phyloP scores from a whole-genome alignment of 2,888 invertebrate genomes.

The Gastrophysa polygoni region DNA sequence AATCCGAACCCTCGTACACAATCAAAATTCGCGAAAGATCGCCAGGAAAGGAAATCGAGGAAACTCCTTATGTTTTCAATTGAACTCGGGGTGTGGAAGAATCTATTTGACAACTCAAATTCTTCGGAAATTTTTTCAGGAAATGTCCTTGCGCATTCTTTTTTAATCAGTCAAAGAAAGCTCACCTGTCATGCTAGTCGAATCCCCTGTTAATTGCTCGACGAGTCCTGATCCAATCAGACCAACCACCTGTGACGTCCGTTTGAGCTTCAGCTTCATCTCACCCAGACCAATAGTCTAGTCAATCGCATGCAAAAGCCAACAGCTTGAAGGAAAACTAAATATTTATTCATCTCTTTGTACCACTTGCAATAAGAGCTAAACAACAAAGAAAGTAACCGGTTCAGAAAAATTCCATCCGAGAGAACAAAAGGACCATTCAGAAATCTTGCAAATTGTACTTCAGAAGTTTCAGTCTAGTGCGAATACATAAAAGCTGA shows the following conservation, averaged over 20 bases:
- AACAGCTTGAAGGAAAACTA: too few relatives aligned
- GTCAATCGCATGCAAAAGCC: background rate
- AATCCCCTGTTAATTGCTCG: background rate
- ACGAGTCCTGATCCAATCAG: background rate
- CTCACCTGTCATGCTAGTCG: background rate
- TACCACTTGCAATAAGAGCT: too few relatives aligned
- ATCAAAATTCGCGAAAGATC: too few relatives aligned
- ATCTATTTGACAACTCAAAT: background rate
- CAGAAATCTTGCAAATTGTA: too few relatives aligned
- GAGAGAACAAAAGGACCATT: too few relatives aligned
- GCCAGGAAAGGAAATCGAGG: background rate
- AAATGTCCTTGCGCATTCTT: background rate
- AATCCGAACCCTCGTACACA: too few relatives aligned
- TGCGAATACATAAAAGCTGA: too few relatives aligned
- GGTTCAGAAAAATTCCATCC: too few relatives aligned
- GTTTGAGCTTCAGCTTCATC: background rate
- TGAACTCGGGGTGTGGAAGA: background rate
- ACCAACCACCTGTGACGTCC: constrained; percentile 12
- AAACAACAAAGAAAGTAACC: too few relatives aligned
- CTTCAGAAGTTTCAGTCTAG: too few relatives aligned
- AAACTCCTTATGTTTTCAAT: background rate
- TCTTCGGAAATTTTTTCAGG: background rate
- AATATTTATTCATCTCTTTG: too few relatives aligned
- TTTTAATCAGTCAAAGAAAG: background rate
- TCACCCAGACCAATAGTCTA: background rate